These are phyloP conservation scores for Antheraea yamamai DNA, from an alignment of 2,888 invertebrate species.

Conservation along the genomic window DNA sequence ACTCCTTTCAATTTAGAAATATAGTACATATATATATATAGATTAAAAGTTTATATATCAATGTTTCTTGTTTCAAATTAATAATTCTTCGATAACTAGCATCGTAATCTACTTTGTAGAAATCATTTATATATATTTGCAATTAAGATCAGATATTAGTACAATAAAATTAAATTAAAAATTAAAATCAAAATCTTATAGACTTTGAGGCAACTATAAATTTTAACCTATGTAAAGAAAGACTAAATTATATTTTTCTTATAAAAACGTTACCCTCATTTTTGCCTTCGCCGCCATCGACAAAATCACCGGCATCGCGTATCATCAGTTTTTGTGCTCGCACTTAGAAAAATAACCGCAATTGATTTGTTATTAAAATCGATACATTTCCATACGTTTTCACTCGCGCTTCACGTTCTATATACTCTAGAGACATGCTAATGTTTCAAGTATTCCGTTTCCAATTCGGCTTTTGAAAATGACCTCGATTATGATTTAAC, in stretches of 20 bases:
- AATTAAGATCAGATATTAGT: not conserved
- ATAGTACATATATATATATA: no score
- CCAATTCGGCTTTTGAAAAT: not conserved
- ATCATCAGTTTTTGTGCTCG: slow-evolving; percentile 10
- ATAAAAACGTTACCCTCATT: slow-evolving; percentile 10
- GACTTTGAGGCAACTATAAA: not conserved
- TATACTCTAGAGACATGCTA: slow-evolving; percentile 34
- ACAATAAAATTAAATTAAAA: not conserved
- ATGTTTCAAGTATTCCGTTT: slow-evolving; percentile 25
- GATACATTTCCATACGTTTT: slow-evolving; percentile 43
- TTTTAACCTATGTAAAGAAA: not conserved
- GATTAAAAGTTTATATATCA: no score
- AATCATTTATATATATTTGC: not conserved
- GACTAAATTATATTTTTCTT: not conserved
- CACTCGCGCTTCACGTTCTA: slow-evolving; percentile 31
- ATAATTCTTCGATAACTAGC: no score
- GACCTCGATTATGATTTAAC: not conserved
- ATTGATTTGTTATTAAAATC: slow-evolving; percentile 41
- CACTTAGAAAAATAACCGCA: slow-evolving; percentile 30
- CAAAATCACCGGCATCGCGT: not conserved
- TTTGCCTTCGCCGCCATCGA: not conserved
- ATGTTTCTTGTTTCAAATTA: no score
- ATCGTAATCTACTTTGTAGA: no score
- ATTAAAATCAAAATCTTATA: no score
- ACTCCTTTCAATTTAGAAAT: no score